Evolutionary conservation across 35 echinoderm and acorn worm species (phyloP).

Genomic region (Lytechinus pictus): DNA sequence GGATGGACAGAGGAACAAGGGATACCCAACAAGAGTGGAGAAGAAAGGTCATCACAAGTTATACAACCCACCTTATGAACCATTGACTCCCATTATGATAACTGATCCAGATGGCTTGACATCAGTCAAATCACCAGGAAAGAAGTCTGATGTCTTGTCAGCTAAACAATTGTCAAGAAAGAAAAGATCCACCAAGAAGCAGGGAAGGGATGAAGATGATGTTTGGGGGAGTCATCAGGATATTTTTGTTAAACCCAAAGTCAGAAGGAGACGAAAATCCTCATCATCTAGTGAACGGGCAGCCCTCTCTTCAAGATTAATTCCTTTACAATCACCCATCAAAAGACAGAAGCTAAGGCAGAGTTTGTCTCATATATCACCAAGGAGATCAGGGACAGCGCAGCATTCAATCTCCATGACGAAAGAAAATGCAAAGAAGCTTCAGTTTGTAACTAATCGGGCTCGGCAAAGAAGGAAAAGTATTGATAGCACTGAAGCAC

Average conservation of each 20-base stretch:
- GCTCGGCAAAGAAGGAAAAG: background rate
- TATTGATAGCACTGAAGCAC: background rate
- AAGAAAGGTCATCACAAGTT: background rate
- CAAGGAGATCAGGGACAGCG: background rate
- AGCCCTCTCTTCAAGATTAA: no score
- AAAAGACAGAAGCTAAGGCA: no score
- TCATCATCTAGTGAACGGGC: no score
- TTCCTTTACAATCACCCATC: no score
- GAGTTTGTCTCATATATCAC: background rate
- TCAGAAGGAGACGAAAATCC: no score
- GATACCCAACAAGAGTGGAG: background rate
- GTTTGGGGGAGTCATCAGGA: background rate
- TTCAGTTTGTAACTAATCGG: background rate
- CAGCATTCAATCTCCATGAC: background rate
- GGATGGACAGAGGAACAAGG: background rate
- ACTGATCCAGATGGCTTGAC: background rate
- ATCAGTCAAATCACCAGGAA: background rate
- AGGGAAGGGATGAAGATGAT: background rate
- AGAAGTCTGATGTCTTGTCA: background rate
- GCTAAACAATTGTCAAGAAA: background rate
- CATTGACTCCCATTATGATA: background rate
- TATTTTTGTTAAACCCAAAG: background rate
- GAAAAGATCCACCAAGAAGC: background rate
- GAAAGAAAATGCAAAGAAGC: background rate
- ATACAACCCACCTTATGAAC: background rate